Evolutionary conservation across 1,140 invertebrate species (phyloP).

Genomic region (Drosophila orosa): DNA sequence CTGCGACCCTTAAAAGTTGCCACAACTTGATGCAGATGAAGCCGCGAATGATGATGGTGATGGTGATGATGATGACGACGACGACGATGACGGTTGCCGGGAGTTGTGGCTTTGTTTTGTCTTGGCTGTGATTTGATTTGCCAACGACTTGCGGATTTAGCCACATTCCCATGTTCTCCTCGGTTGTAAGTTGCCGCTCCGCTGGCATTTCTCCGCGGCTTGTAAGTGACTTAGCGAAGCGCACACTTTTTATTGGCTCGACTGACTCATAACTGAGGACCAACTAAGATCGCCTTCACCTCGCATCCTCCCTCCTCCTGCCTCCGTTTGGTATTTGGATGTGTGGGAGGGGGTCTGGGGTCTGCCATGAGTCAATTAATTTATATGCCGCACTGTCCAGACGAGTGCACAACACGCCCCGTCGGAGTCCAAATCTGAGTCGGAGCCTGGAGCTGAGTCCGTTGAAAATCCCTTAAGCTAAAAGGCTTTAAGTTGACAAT

Average conservation of each 20-base stretch:
- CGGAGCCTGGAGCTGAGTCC: slow-evolving; percentile 7
- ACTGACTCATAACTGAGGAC: slow-evolving; percentile 54
- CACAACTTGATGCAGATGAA: slow-evolving; percentile 58
- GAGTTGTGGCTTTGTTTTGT: slow-evolving; percentile 52
- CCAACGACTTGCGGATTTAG: slow-evolving; percentile 62
- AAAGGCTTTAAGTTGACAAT: slow-evolving; percentile 57
- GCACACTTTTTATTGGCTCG: slow-evolving; percentile 61
- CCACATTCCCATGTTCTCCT: slow-evolving; percentile 63
- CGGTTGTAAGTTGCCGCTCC: slow-evolving; percentile 45
- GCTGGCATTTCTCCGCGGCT: slow-evolving; percentile 42
- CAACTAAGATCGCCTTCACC: slow-evolving; percentile 16
- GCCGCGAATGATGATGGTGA: slow-evolving; percentile 37
- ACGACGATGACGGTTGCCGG: slow-evolving; percentile 29
- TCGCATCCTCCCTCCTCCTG: neutral
- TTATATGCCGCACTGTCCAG: slow-evolving; percentile 70
- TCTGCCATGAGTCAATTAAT: slow-evolving; percentile 77
- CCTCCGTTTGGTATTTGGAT: neutral
- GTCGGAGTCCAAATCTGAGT: slow-evolving; percentile 34
- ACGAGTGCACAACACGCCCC: slow-evolving; percentile 63
- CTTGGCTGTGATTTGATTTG: slow-evolving; percentile 63
- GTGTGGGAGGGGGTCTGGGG: slow-evolving; percentile 10
- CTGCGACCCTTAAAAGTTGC: slow-evolving; percentile 56
- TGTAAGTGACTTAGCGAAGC: slow-evolving; percentile 72
- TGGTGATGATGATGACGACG: slow-evolving; percentile 30
- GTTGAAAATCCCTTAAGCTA: slow-evolving; percentile 29